These are phyloP conservation scores for Phasianus colchicus DNA, from an alignment of 2,113 vertebrate genomes.

Conservation along the genomic window DNA sequence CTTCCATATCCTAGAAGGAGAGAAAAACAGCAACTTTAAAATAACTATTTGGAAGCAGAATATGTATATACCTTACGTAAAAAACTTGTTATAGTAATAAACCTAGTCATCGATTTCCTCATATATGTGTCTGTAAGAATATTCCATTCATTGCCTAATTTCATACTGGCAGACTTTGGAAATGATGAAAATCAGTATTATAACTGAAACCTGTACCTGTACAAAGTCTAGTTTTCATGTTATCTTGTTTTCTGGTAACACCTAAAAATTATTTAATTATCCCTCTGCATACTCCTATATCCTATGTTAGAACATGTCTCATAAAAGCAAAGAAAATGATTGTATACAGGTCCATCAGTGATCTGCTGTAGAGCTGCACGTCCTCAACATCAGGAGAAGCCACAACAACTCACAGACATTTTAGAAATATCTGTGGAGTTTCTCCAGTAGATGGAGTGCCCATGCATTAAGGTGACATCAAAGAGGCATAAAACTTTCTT, in stretches of 20 bases:
- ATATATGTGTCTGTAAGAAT: not conserved
- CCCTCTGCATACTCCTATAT: not conserved
- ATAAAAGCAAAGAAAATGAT: not conserved
- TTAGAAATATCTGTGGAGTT: not conserved
- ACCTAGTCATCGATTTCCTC: not conserved
- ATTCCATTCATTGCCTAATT: not conserved
- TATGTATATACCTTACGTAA: not conserved
- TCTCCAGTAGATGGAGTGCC: not conserved
- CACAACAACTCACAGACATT: not conserved
- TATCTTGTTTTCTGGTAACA: not conserved
- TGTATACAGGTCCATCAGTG: not conserved
- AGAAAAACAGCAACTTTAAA: not conserved
- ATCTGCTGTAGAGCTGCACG: not conserved
- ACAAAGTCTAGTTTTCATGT: not conserved
- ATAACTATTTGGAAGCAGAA: not conserved
- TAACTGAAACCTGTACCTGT: not conserved
- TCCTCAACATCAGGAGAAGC: not conserved
- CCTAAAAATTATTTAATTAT: not conserved
- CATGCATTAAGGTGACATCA: not conserved
- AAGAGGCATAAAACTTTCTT: not conserved
- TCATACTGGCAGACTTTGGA: not conserved
- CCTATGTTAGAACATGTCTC: not conserved
- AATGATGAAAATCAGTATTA: not conserved
- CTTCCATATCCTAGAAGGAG: constrained; percentile 73
- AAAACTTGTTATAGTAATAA: not conserved